These are phyloP conservation scores for Cheilosia grossa DNA, from an alignment of 2,888 invertebrate genomes.

Conservation along the genomic window DNA sequence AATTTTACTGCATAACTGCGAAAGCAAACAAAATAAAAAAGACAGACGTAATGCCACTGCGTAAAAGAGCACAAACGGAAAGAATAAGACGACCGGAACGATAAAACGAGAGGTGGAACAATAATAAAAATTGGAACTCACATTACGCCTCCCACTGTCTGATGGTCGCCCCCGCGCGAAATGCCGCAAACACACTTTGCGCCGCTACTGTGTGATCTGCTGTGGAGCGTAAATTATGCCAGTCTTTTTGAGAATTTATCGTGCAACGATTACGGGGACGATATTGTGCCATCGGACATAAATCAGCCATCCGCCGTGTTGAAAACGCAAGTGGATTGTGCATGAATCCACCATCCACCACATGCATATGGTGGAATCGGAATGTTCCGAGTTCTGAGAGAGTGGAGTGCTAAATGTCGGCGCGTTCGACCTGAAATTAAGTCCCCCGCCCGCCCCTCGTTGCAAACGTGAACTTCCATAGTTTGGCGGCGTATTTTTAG, in stretches of 20 bases:
- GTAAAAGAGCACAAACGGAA: slow-evolving; percentile 42
- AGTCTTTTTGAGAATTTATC: slow-evolving; percentile 58
- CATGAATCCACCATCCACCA: slow-evolving; percentile 23
- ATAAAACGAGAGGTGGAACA: slow-evolving; percentile 63
- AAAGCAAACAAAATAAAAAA: slow-evolving; percentile 10
- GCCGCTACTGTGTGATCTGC: slow-evolving; percentile 58
- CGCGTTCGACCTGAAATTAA: slow-evolving; percentile 43
- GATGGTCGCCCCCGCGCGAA: slow-evolving; percentile 27
- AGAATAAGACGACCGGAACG: slow-evolving; percentile 41
- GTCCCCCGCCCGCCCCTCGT: slow-evolving; percentile 7
- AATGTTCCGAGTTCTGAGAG: slow-evolving; percentile 1
- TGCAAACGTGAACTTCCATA: slow-evolving; percentile 7
- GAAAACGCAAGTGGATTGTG: slow-evolving; percentile 58
- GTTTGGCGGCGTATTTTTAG: slow-evolving; percentile 50
- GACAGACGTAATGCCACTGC: slow-evolving; percentile 18
- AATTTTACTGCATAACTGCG: slow-evolving; percentile 36
- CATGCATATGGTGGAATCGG: slow-evolving; percentile 21
- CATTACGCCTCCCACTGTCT: slow-evolving; percentile 36
- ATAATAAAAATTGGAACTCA: slow-evolving; percentile 57
- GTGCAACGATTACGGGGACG: slow-evolving; percentile 64
- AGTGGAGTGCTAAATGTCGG: slow-evolving; percentile 40
- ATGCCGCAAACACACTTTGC: neutral
- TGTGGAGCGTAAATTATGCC: slow-evolving; percentile 56
- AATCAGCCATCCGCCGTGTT: slow-evolving; percentile 51
- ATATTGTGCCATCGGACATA: slow-evolving; percentile 56